Base-by-base conservation (phyloP, 1,140 invertebrate genomes). In the Zaprionus ornatus region DNA sequence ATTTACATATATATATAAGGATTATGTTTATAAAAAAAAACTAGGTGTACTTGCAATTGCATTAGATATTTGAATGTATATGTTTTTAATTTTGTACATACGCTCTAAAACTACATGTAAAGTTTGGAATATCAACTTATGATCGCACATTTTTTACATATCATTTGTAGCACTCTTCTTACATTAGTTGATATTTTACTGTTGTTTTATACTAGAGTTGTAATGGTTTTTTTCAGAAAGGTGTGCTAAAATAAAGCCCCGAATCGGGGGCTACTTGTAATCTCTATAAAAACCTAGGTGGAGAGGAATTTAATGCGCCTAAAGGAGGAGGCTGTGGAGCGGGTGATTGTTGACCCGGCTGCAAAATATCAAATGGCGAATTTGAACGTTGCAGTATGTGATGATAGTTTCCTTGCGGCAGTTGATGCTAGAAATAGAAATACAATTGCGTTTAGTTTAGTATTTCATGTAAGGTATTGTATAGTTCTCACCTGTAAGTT, bases 251-350 rank as follows among this genome's bases (percentile, higher is more conserved):
- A 87, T 90, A 91, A 71, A 81, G 75, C 73, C 82, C 88, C 74
- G 80, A 74, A 76, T 92, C 85, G 73, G 80, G 86, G 77, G 79
- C 91, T 71, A 92, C 79, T 79, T 80, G 79, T 77, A 91, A 82
- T 83, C 83, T 92, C 88, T 92, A 92, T 92, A 92, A 92, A 83
- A 90, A 92, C 67, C 91, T 82, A 64, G 91, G 91, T 79, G 91
- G 91, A 71, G 83, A 86, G 59, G 91, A 86, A 85, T 92, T 91
- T 63, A 90, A 91, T 76, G 83, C 78, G 71, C 91, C 91, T 73
- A 88, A 75, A 68, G 92, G 73, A 50, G 80, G 79, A 65, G 78
- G 82, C 52, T 80, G 79, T 65, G 82, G 87, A 71, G 81, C 82
- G 50, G 91, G 90, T 45, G 90, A 91, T 59, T 82, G 75, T 62